Evolutionary conservation across 2,113 vertebrate species (phyloP), one percentile per base, ranked within the genome.

Genomic region (Pheucticus melanocephalus): DNA sequence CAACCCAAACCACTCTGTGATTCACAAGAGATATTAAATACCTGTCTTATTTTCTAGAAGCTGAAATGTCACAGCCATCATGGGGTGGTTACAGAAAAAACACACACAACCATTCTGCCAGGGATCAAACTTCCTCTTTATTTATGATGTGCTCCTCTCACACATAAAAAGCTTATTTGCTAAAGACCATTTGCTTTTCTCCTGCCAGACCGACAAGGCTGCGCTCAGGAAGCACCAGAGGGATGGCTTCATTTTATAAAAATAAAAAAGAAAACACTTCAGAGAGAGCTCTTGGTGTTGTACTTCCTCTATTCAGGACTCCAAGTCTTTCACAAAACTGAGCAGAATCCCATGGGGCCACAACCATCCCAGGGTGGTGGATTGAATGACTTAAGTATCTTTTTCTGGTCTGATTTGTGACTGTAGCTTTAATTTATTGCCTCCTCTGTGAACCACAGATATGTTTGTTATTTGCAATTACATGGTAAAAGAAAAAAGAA

Each of bases 381-480:
- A 91, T 61, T 89, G 81, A 91, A 91, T 91, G 95, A 94, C 91
- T 91, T 85, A 47, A 95, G 45, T 50, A 60, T 91, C 94, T 92
- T 95, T 94, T 95, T 95, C 90, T 72, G 75, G 84, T 65, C 75
- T 69, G 73, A 76, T 92, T 76, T 95, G 78, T 76, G 86, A 91
- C 70, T 85, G 50, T 9, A 59, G 57, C 70, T 92, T 92, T 89
- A 80, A 91, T 94, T 95, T 91, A 82, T 95, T 95, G 63, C 94
- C 66, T 89, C 59, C 82, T 91, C 91, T 94, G 70, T 72, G 84
- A 91, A 92, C 95, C 89, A 92, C 93, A 95, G 94, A 91, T 92
- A 92, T 92, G 91, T 95, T 92, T 95, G 96, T 95, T 89, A 90
- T 96, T 96, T 42, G 6, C 44, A 76, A 79, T 94, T 92, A 75